Percentiles rank a stretch among this genome's conserved stretches.
Conservation (phyloP, 2,113 vertebrate genomes). For the human region GRCh38 chr3:58263501-58264000, state of each 20-base stretch:
- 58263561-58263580: not conserved
- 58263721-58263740: not conserved
- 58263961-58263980: not conserved
- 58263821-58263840: no score
- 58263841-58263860: not conserved
- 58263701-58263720: not conserved
- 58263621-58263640: not conserved
- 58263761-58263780: not conserved
- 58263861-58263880: not conserved
- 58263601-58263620: rapidly evolving
- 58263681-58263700: not conserved
- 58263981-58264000: not conserved
- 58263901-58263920: not conserved
- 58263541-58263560: not conserved
- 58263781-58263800: not conserved
- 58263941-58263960: not conserved
- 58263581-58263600: no score
- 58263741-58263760: not conserved
- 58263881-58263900: not conserved
- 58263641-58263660: not conserved
- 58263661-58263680: not conserved
- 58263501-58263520: not conserved
- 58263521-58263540: not conserved
- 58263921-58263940: not conserved
- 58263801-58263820: no score